Base-by-base conservation (phyloP, 2,888 invertebrate genomes). In the Steinernema hermaphroditum region DNA sequence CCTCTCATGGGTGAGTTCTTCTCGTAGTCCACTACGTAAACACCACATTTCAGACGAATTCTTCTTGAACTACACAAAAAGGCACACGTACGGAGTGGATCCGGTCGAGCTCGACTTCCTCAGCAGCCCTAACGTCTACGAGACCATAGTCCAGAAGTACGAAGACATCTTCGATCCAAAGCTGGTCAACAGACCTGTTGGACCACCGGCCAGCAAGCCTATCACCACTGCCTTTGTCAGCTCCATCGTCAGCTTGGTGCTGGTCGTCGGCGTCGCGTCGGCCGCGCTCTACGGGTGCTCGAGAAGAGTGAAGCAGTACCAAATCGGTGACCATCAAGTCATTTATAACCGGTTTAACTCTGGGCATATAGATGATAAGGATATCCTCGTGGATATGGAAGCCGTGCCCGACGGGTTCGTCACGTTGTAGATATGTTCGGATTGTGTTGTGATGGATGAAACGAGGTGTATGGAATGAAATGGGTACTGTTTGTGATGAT, bases 311-410 rank as follows among this genome's bases (percentile, higher is more conserved):
- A 9, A 22, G 24, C 9, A 50, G 22, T 50, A 50, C 24, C 50
- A 50, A 19, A 16, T 50, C 6, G 50, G 50, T 50, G 50, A 50
- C 50, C 50, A 50, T 12, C n/a, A 9, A 22, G 50, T 50, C 22
- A 50, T 50, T 22, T 50, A 50, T 50, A 50, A 50, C 24, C n/a
- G 50, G 50, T 50, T 50, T 50, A 50, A 50, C 24, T 50, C 50
- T 16, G 50, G 50, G 22, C 24, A 50, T 50, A 50, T 50, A 50
- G 50, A 50, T 50, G 50, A 50, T 50, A 50, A 50, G 22, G 50
- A 50, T 24, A 50, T 50, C n/a, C 22, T 50, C 16, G 46, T 46
- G 2, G 50, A 50, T 12, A 50, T 50, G 50, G 50, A 50, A 50
- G 50, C 50, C 24, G 50, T 50, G 19, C 46, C 46, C 46, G 50